phyloP scores from a whole-genome alignment of 2,113 vertebrate species.

The Cisticola juncidis region DNA sequence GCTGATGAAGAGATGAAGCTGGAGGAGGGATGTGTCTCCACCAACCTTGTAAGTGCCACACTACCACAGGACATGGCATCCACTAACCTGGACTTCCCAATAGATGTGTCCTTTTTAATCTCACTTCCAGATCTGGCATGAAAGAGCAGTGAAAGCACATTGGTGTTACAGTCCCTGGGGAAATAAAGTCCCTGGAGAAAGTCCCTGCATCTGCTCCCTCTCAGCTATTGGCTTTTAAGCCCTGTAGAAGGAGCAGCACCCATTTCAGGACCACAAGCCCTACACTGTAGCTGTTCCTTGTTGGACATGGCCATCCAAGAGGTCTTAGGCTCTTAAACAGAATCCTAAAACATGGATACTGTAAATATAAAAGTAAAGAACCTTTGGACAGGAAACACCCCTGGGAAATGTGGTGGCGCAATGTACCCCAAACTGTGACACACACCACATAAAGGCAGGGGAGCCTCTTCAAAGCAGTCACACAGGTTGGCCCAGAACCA shows the following conservation, averaged over 20 bases:
- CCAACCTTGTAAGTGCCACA: neutral
- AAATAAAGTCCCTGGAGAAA: neutral
- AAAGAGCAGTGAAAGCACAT: neutral
- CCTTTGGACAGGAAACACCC: neutral
- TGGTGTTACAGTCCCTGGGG: neutral
- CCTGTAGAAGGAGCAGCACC: neutral
- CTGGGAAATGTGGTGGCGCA: neutral
- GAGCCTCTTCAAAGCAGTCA: slow-evolving; percentile 21
- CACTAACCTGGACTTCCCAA: neutral
- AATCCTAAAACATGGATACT: neutral
- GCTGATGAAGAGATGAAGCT: neutral
- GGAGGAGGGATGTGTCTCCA: neutral
- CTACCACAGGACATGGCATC: neutral
- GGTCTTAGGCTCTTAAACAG: neutral
- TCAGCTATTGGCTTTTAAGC: neutral
- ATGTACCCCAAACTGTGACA: neutral
- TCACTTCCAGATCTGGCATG: neutral
- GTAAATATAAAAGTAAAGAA: neutral
- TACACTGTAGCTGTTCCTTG: neutral
- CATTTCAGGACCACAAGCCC: neutral
- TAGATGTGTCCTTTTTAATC: neutral
- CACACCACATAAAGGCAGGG: neutral
- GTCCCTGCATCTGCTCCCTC: neutral
- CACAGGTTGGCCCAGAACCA: slow-evolving; percentile 33
- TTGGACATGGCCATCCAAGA: neutral